Base-by-base conservation (phyloP, 2,888 invertebrate species). In the Tromatobia lineatoria region DNA sequence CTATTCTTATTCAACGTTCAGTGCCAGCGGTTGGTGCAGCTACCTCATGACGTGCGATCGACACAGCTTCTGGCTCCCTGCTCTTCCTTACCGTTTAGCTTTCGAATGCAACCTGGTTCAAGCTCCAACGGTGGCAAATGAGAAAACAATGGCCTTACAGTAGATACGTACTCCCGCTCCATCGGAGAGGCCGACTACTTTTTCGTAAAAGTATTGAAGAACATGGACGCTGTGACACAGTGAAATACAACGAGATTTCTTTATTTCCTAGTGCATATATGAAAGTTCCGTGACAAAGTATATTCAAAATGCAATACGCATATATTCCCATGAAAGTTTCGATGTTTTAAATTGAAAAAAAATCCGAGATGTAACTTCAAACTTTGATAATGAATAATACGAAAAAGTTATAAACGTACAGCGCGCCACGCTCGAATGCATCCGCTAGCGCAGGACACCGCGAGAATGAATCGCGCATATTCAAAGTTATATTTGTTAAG, bases 1-100 rank as follows among this genome's bases (percentile, higher is more conserved):
- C 59, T 59, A 74, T 74, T 74, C 74, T 74, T 50, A 67, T 67
- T 25, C 45, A n/a, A 47, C 45, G 23, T 67, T 67, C 47, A n/a
- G 25, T 47, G 45, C 45, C 67, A 25, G 25, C 15, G 23, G 23
- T 67, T 67, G 7, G 15, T 20, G 67, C 42, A 20, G 23, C 45
- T 13, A 20, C 25, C 45, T 11, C 66, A 20, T 20, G 13, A 20
- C 20, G 11, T 42, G 42, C 45, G 45, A 8, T 10, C 20, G 42
- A 20, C 64, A 29, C 34, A 38, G 38, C 61, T 61, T 69, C 57
- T 47, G 50, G 57, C 23, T 74, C 73, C 15, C 18, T 6, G 20
- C 23, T 69, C 61, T 38, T 42, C 18, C 23, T 74, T n/a, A n/a
- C 57, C 67, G 47, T 80, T 74, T 57, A 10, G 50, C 67, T 74